These are phyloP conservation scores for Prosopocoilus inquinatus DNA, from an alignment of 2,888 invertebrate species.

Conservation along the genomic window DNA sequence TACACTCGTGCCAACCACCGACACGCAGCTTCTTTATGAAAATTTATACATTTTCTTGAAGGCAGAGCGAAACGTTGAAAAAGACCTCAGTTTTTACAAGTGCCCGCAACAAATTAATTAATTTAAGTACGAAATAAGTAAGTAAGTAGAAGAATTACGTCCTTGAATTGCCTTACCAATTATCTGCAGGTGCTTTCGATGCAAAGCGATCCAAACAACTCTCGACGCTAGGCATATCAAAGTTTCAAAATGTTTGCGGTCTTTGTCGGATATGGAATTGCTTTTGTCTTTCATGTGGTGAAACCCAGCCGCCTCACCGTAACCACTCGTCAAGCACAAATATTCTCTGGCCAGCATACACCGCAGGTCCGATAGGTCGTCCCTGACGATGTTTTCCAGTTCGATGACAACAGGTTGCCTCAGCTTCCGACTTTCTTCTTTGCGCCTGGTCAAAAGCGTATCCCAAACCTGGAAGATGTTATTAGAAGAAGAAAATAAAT, in stretches of 20 bases:
- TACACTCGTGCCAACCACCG: no score
- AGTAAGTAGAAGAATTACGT: no score
- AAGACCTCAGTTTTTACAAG: no score
- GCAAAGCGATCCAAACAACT: constrained; percentile 64
- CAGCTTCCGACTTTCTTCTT: constrained; percentile 55
- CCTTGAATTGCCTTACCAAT: constrained; percentile 53
- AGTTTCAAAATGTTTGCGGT: constrained; percentile 60
- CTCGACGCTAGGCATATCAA: constrained; percentile 59
- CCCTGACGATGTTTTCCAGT: constrained; percentile 53
- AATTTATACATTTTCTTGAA: no score
- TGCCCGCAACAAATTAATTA: no score
- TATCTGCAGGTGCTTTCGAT: constrained; percentile 57
- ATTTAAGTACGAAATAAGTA: no score
- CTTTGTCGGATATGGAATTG: constrained; percentile 62
- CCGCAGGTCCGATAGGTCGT: constrained; percentile 60
- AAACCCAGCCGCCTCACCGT: constrained; percentile 54
- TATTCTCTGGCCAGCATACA: constrained; percentile 63
- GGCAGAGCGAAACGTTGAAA: no score
- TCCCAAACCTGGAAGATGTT: constrained; percentile 53
- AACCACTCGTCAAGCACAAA: constrained; percentile 58
- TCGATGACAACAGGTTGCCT: constrained; percentile 54
- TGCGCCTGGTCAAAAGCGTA: constrained; percentile 55
- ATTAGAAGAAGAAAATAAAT: not conserved
- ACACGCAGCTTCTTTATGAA: no score
- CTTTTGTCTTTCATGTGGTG: constrained; percentile 63